Conservation (phyloP, 1,140 invertebrate species). For the Tribolium madens region DNA sequence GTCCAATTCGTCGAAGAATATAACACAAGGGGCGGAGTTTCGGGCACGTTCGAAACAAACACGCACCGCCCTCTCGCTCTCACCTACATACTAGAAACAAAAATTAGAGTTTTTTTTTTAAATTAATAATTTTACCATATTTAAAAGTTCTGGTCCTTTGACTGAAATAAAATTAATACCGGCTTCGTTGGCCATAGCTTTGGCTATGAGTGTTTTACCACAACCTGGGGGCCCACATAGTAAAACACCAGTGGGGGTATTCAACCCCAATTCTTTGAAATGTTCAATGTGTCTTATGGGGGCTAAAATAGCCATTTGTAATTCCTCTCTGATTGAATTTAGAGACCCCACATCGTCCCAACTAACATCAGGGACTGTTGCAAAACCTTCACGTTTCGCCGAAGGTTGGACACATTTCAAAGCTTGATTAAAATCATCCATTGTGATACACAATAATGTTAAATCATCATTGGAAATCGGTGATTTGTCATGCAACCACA, state of each 20-base stretch:
- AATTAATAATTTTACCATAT: slow-evolving; percentile 73
- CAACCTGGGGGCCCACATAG: slow-evolving; percentile 95
- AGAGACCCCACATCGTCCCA: slow-evolving; percentile 98
- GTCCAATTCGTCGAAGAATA: slow-evolving; percentile 99
- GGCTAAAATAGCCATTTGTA: slow-evolving; percentile 91
- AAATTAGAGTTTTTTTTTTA: too few relatives aligned
- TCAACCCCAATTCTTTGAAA: slow-evolving; percentile 82
- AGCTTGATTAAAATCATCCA: slow-evolving; percentile 83
- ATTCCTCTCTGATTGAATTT: slow-evolving; percentile 86
- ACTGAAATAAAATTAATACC: slow-evolving; percentile 91
- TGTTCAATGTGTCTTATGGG: slow-evolving; percentile 89
- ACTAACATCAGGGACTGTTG: slow-evolving; percentile 95
- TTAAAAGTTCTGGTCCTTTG: slow-evolving; percentile 93
- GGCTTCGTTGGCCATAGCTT: slow-evolving; percentile 93
- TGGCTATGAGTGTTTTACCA: slow-evolving; percentile 91
- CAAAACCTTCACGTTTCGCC: slow-evolving; percentile 96
- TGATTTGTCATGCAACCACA: slow-evolving; percentile 69
- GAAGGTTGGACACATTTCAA: slow-evolving; percentile 90
- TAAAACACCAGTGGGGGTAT: slow-evolving; percentile 81
- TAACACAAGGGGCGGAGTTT: slow-evolving; percentile 97
- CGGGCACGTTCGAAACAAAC: slow-evolving; percentile 94
- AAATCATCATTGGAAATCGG: slow-evolving; percentile 73
- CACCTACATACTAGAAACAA: slow-evolving; percentile 92
- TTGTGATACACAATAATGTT: slow-evolving; percentile 74
- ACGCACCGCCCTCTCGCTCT: slow-evolving; percentile 96